These are phyloP conservation scores for Spodoptera litura DNA, from an alignment of 1,140 invertebrate species.

Conservation along the genomic window DNA sequence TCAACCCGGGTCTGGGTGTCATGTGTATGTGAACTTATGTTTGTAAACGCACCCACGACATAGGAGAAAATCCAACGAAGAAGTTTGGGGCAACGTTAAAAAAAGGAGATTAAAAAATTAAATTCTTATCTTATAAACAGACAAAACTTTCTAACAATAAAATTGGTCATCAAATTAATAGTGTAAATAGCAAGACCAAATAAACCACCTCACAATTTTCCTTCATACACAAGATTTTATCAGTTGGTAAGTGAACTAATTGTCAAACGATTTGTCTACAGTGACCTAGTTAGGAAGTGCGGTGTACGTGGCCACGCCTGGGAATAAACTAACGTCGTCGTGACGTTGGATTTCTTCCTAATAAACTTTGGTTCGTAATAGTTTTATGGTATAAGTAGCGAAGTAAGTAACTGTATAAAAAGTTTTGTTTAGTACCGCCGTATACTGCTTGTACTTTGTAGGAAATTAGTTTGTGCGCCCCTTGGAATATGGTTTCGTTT, in stretches of 20 bases:
- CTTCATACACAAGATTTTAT: slow-evolving; percentile 24
- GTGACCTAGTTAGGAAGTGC: slow-evolving; percentile 32
- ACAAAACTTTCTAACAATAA: too few relatives aligned
- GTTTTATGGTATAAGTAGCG: slow-evolving; percentile 31
- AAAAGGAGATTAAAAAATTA: too few relatives aligned
- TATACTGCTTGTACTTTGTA: slow-evolving; percentile 18
- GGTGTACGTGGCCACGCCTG: slow-evolving; percentile 17
- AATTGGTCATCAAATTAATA: too few relatives aligned
- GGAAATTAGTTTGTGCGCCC: slow-evolving; percentile 4
- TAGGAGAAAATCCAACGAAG: too few relatives aligned
- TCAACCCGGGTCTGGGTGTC: too few relatives aligned
- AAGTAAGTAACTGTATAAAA: slow-evolving; percentile 17
- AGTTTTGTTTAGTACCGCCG: slow-evolving; percentile 20
- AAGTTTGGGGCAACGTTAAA: too few relatives aligned
- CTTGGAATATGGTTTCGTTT: not conserved
- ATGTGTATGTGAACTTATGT: too few relatives aligned
- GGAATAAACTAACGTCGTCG: slow-evolving; percentile 32
- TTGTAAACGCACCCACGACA: too few relatives aligned
- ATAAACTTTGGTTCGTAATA: slow-evolving; percentile 42
- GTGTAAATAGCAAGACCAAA: not conserved
- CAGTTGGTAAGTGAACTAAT: slow-evolving; percentile 21
- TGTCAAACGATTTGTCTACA: slow-evolving; percentile 34
- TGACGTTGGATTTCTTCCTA: slow-evolving; percentile 34
- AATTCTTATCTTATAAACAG: too few relatives aligned
- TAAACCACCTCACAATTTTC: slow-evolving; percentile 5